phyloP scores from a whole-genome alignment of 1,140 invertebrate genomes.

The Centruroides sculpturatus region DNA sequence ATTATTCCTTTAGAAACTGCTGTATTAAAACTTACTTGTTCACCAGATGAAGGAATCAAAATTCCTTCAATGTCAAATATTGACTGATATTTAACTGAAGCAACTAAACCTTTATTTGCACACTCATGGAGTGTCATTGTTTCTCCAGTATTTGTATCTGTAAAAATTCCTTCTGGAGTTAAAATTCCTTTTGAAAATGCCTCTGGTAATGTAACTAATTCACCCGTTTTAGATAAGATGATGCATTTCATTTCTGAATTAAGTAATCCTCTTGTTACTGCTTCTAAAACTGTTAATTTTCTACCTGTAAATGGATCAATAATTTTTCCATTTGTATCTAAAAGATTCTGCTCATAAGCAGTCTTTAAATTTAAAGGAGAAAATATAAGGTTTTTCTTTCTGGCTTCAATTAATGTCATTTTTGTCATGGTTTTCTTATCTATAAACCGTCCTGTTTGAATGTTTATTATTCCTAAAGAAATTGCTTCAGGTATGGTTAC shows the following conservation, averaged over 20 bases:
- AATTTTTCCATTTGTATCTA: conserved; percentile 60
- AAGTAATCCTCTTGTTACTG: conserved; percentile 65
- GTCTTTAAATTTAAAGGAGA: conserved; percentile 85
- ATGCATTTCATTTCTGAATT: conserved; percentile 78
- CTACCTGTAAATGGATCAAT: conserved; percentile 57
- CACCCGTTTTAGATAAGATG: conserved; percentile 50
- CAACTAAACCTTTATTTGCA: conserved; percentile 66
- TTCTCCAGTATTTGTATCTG: conserved; percentile 51
- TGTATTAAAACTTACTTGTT: conserved; percentile 70
- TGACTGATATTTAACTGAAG: conserved; percentile 68
- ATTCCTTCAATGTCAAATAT: conserved; percentile 85
- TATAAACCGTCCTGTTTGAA: conserved; percentile 58
- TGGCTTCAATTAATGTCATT: conserved; percentile 61
- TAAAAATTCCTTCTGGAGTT: conserved; percentile 50
- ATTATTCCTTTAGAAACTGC: conserved; percentile 65
- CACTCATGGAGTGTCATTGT: conserved; percentile 56
- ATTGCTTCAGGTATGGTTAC: conserved; percentile 66
- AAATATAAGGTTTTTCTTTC: conserved; percentile 55
- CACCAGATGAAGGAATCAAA: conserved; percentile 60
- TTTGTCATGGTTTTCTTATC: conserved; percentile 55
- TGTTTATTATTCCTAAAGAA: conserved; percentile 54
- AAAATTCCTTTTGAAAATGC: conserved; percentile 65
- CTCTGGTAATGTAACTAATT: conserved; percentile 66
- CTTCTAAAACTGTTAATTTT: conserved; percentile 62
- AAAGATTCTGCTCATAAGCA: conserved; percentile 57